Evolutionary conservation across 2,113 vertebrate genomes (phyloP).

Genomic region (Sus scrofa): T2T-Sscrofa CM000826.6:114093501-114094000

Average conservation of each 20-base stretch:
- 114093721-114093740: not conserved
- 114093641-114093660: not conserved
- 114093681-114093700: not conserved
- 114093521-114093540: not conserved
- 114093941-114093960: not conserved
- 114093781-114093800: not conserved
- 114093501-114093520: not conserved
- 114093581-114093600: not conserved
- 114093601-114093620: not conserved
- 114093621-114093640: not conserved
- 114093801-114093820: not conserved
- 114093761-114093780: constrained; percentile 5
- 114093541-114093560: not conserved
- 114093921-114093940: not conserved
- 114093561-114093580: not conserved
- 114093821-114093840: not conserved
- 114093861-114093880: not conserved
- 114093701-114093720: not conserved
- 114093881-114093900: not conserved
- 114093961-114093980: not conserved
- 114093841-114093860: not conserved
- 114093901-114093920: not conserved
- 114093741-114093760: not conserved
- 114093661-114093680: not conserved
- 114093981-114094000: not conserved